phyloP scores from a whole-genome alignment of 2,888 invertebrate genomes.

The Ecliptopera silaceata region DNA sequence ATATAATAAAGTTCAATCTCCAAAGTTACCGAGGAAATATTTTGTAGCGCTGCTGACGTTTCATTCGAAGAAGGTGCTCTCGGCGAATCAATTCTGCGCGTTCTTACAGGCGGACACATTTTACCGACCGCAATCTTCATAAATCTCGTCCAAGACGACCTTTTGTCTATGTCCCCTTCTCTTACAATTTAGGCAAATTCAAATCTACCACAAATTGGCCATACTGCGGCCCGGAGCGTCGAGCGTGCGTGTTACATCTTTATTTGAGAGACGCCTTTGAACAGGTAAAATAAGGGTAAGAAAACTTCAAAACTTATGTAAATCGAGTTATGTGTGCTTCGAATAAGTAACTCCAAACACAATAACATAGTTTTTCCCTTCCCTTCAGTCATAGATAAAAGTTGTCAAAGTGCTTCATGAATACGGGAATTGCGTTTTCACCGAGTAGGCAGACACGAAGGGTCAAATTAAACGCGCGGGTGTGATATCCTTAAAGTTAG shows the following conservation, averaged over 20 bases:
- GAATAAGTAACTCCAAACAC: conserved; percentile 57
- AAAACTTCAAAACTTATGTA: conserved; percentile 59
- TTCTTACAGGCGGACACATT: conserved; percentile 48
- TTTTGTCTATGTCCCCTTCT: conserved; percentile 71
- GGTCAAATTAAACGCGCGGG: conserved; percentile 41
- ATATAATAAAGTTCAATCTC: not conserved
- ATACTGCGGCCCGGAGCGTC: conserved; percentile 48
- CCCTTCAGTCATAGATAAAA: conserved; percentile 41
- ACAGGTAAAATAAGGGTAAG: conserved; percentile 59
- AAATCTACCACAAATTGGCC: conserved; percentile 70
- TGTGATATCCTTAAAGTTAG: conserved; percentile 41
- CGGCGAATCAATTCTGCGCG: conserved; percentile 37
- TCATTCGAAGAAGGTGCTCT: conserved; percentile 30
- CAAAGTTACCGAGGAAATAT: conserved; percentile 19
- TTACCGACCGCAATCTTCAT: conserved; percentile 70
- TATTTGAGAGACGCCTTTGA: conserved; percentile 52
- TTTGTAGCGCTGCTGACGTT: conserved; percentile 29
- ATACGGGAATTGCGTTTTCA: conserved; percentile 43
- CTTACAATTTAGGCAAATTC: conserved; percentile 72
- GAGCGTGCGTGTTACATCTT: conserved; percentile 52
- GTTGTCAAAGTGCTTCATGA: conserved; percentile 47
- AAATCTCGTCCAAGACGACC: conserved; percentile 69
- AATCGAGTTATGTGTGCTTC: conserved; percentile 60
- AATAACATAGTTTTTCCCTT: conserved; percentile 49
- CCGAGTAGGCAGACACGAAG: conserved; percentile 31